Conservation (phyloP, 2,113 vertebrate species). For the Sialia sialis region DNA sequence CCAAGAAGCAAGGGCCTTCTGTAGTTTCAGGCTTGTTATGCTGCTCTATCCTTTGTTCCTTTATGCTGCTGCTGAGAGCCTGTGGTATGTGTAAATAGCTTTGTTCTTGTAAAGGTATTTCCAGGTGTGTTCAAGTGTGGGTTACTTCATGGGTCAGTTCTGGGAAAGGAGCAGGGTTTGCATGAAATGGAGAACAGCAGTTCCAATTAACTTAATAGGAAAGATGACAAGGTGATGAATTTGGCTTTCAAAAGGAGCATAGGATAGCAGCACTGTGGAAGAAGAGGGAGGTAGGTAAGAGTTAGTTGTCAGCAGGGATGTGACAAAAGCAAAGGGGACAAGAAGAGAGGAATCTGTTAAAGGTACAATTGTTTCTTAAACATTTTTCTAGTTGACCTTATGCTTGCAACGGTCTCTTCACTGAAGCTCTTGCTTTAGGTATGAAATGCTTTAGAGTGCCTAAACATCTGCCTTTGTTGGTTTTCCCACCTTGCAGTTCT, state of each 20-base stretch:
- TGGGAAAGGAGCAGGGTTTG: background rate
- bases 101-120: background rate
- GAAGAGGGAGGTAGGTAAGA: background rate
- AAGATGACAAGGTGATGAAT: background rate
- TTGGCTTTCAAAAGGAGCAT: background rate
- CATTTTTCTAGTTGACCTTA: background rate
- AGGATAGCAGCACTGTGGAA: background rate
- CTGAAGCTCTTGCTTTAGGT: background rate
- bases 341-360: background rate
- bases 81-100: background rate
- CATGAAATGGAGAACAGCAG: background rate
- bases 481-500: constrained; percentile 69
- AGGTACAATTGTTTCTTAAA: background rate
- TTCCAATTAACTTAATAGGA: background rate
- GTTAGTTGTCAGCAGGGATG: background rate
- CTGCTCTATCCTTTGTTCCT: background rate
- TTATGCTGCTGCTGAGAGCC: background rate
- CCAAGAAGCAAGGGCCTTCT: background rate
- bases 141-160: background rate
- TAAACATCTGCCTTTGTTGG: background rate
- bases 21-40: background rate
- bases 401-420: background rate
- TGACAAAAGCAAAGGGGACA: background rate
- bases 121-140: background rate
- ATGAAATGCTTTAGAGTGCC: background rate